These are phyloP conservation scores for Todus mexicanus DNA, from an alignment of 2,797 vertebrate species.

Conservation along the genomic window DNA sequence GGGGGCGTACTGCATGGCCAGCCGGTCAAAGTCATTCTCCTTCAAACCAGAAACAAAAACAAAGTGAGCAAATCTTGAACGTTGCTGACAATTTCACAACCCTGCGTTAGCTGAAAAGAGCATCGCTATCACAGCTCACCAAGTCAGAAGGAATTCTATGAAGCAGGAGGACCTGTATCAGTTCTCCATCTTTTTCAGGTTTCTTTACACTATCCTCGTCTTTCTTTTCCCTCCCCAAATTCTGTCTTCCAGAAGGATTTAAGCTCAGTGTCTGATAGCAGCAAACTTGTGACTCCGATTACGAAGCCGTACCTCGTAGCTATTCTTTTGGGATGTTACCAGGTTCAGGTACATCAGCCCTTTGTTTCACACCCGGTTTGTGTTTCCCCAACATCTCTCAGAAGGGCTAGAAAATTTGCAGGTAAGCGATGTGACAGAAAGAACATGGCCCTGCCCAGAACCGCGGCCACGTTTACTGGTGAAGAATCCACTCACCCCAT, in stretches of 20 bases:
- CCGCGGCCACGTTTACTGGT: fast-evolving
- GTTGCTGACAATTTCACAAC: too few relatives aligned
- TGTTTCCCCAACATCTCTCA: neutral
- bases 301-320: neutral
- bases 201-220: neutral
- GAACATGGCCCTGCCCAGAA: fast-evolving
- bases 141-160: neutral
- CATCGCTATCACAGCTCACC: fast-evolving
- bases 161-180: neutral
- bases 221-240: too few relatives aligned
- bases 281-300: neutral
- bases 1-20: conserved; percentile 87
- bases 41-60: conserved; percentile 28
- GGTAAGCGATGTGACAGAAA: fast-evolving
- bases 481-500: neutral
- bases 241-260: too few relatives aligned
- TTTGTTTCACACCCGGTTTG: too few relatives aligned
- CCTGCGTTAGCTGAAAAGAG: neutral
- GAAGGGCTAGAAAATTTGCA: neutral
- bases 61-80: neutral
- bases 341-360: fast-evolving
- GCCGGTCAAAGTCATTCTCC: conserved; percentile 95
- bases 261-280: neutral
- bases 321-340: too few relatives aligned
- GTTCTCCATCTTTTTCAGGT: neutral